These are phyloP conservation scores for Thalassoma bifasciatum DNA, from an alignment of 2,113 vertebrate species.

Conservation along the genomic window DNA sequence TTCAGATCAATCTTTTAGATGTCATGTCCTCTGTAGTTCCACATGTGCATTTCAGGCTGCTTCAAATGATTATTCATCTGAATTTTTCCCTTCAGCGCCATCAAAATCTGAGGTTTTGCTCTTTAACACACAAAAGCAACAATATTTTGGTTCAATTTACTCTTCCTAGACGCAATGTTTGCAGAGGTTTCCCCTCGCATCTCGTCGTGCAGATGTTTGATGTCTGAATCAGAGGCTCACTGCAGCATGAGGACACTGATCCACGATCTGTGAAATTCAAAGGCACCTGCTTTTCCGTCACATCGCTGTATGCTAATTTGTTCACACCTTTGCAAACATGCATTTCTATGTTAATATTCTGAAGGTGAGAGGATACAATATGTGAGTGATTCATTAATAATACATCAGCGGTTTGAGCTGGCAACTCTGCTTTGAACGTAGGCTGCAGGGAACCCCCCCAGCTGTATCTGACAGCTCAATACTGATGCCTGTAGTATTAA, in stretches of 20 bases:
- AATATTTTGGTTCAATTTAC: conserved; percentile 1
- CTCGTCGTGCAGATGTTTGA: conserved; percentile 32
- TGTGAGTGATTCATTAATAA: conserved; percentile 62
- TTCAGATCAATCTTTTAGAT: neutral
- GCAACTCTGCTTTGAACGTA: conserved; percentile 40
- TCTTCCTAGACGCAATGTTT: neutral
- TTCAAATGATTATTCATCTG: neutral
- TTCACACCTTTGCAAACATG: conserved; percentile 38
- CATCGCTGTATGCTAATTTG: conserved; percentile 37
- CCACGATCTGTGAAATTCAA: conserved; percentile 41
- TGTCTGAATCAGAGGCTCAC: conserved; percentile 29
- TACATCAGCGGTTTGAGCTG: conserved; percentile 41
- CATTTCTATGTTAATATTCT: conserved; percentile 40
- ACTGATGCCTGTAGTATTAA: neutral
- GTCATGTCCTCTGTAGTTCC: conserved; percentile 17
- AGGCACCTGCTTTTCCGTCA: conserved; percentile 28
- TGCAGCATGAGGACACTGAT: conserved; percentile 16
- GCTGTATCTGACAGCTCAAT: conserved; percentile 5
- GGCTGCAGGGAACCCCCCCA: conserved; percentile 44
- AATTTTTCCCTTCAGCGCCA: neutral
- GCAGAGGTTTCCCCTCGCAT: conserved; percentile 13
- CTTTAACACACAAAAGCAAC: neutral
- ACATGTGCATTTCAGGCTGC: conserved; percentile 5
- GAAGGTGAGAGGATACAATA: conserved; percentile 41
- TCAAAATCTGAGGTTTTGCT: neutral